A percentile compares a stretch with the other conserved stretches of the same genome.
Conservation (phyloP, 2,113 vertebrate genomes). For the Excalfactoria chinensis region DNA sequence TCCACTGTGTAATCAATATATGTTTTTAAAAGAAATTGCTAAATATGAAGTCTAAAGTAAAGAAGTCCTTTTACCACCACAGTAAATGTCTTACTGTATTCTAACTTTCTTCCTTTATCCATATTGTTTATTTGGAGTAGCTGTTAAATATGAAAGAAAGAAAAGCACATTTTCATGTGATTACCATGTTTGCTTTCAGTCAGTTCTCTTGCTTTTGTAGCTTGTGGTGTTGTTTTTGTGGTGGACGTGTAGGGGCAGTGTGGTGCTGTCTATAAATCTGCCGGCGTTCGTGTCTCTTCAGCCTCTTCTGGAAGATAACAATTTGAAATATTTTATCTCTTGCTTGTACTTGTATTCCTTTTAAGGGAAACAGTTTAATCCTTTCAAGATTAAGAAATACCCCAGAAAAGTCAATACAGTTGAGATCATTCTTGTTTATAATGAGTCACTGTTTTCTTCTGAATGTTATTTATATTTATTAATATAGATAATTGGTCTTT, state of each 20-base stretch:
- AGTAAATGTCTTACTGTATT: neutral
- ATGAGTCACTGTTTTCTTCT: constrained; percentile 8
- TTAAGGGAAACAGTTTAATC: neutral
- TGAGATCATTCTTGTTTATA: neutral
- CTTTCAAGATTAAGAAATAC: neutral
- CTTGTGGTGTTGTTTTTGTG: constrained; percentile 67
- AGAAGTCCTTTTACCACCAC: neutral
- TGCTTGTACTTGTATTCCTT: neutral
- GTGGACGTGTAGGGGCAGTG: constrained; percentile 79
- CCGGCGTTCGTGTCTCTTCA: neutral
- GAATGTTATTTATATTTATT: neutral
- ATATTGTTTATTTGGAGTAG: neutral
- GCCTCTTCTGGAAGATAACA: neutral
- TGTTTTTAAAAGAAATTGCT: neutral
- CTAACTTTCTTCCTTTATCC: neutral
- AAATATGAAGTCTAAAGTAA: neutral
- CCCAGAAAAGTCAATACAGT: neutral
- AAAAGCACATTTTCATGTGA: constrained; percentile 19
- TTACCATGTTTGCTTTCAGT: neutral
- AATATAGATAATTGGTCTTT: neutral
- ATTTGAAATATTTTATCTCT: neutral
- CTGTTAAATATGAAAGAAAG: neutral
- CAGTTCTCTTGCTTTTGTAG: neutral
- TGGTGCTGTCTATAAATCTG: constrained; percentile 58
- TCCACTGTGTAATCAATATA: neutral